These are phyloP conservation scores for Tinea pellionella DNA, from an alignment of 2,888 invertebrate genomes.

Conservation along the genomic window DNA sequence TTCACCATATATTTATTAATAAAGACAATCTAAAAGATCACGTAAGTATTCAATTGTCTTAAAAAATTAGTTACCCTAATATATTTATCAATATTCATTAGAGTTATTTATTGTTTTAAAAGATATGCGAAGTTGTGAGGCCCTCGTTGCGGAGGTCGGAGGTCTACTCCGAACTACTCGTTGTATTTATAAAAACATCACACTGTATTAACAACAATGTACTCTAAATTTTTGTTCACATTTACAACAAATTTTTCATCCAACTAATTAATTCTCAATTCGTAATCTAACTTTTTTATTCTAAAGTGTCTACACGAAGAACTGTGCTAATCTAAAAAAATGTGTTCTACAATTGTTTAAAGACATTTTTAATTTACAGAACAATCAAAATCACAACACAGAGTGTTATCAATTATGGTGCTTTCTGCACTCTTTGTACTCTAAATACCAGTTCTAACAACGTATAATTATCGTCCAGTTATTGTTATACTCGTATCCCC, in stretches of 20 bases:
- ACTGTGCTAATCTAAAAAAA: conserved; percentile 66
- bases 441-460: no score
- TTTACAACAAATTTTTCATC: conserved; percentile 25
- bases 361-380: conserved; percentile 66
- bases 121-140: conserved; percentile 67
- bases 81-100: conserved; percentile 48
- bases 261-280: neutral
- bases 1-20: conserved; percentile 71
- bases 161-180: conserved; percentile 53
- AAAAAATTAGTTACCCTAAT: conserved; percentile 70
- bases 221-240: conserved; percentile 35
- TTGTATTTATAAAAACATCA: conserved; percentile 62
- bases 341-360: conserved; percentile 55
- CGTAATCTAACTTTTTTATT: neutral
- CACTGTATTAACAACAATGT: conserved; percentile 48
- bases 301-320: conserved; percentile 66
- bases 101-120: conserved; percentile 55
- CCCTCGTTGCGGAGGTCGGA: conserved; percentile 22
- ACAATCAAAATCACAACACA: conserved; percentile 71
- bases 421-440: conserved; percentile 56
- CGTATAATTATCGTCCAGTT: no score
- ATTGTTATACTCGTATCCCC: no score
- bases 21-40: conserved; percentile 71
- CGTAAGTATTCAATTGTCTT: conserved; percentile 66
- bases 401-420: conserved; percentile 69